Evolutionary conservation across 2,113 vertebrate genomes (phyloP), one percentile per base, ranked within the genome.

Genomic region (Lepus timidus): DNA sequence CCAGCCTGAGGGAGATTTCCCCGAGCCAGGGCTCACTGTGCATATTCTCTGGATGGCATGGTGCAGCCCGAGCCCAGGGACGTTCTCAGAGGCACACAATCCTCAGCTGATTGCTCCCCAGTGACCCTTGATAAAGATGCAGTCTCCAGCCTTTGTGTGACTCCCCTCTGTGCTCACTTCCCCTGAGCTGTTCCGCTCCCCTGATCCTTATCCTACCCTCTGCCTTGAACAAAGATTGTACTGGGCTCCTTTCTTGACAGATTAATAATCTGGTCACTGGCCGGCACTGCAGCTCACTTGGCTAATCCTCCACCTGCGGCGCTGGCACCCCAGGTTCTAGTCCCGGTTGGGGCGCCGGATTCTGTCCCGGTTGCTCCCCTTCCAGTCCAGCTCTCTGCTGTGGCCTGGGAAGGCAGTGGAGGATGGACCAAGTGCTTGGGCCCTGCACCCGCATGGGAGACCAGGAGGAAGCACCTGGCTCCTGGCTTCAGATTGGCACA

Each of bases 101-200:
- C 25, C 65, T 61, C n/a, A 52, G 16, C 31, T 44, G 39, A 55
- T 16, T 76, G 36, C 22, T 74, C n/a, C 55, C 25, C 23, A 71
- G 31, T 9, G 67, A 89, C 86, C 3, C 13, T 85, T 52, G 85
- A 61, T 94, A 94, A 94, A 94, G n/a, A 79, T 36, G 11, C 27
- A 61, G 4, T n/a, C 64, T 75, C 44, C 22, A 23, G 33, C 44
- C 10, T 6, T 44, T n/a, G 6, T 71, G 39, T 19, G 61, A 33
- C 64, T 90, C 75, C 67, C 25, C 29, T 36, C 12, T 71, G 27
- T 61, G 20, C 20, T 51, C 64, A 49, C 36, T 52, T 33, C 51
- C 62, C 67, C 13, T 23, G 27, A 73, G 20, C 58, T 27, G 13
- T 9, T 83, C 25, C 61, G 8, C n/a, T 80, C 39, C 14, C 3